Conservation (phyloP, 2,888 invertebrate species). For the Lottia scabra region DNA sequence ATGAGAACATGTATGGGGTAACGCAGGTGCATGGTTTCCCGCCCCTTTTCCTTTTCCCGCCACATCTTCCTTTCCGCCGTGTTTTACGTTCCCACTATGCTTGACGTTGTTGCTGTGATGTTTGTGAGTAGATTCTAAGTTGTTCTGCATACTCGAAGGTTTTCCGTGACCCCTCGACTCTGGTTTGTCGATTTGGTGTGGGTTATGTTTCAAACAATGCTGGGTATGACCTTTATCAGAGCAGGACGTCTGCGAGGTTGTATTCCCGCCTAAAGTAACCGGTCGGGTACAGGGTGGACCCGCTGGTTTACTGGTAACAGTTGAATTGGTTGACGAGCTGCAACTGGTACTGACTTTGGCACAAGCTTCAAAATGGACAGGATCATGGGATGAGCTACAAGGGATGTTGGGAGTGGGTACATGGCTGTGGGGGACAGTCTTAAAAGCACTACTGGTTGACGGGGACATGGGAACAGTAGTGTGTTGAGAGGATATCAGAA, state of each 20-base stretch:
- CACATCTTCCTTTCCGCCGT: background rate
- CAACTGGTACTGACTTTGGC: conserved; percentile 31
- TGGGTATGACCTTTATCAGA: conserved; percentile 42
- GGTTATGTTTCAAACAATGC: conserved; percentile 49
- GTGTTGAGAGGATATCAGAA: conserved; percentile 29
- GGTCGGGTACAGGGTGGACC: conserved; percentile 55
- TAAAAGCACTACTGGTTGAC: conserved; percentile 52
- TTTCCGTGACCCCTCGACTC: background rate
- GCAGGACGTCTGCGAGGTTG: conserved; percentile 23
- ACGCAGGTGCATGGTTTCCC: conserved; percentile 1
- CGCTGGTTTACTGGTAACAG: conserved; percentile 9
- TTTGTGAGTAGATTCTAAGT: background rate
- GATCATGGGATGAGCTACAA: conserved; percentile 24
- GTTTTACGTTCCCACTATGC: background rate
- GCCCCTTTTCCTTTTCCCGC: background rate
- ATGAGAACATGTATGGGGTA: conserved; percentile 26
- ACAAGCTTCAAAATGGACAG: conserved; percentile 22
- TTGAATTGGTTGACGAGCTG: conserved; percentile 6
- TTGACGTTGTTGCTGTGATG: background rate
- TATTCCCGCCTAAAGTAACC: conserved; percentile 56
- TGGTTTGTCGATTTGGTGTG: conserved; percentile 8
- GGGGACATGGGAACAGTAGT: conserved; percentile 25
- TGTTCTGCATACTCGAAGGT: background rate
- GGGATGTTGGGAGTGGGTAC: conserved; percentile 35
- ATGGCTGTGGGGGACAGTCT: conserved; percentile 36